These are phyloP conservation scores for Megastigmus dorsalis DNA, from an alignment of 2,888 invertebrate species.

Conservation along the genomic window DNA sequence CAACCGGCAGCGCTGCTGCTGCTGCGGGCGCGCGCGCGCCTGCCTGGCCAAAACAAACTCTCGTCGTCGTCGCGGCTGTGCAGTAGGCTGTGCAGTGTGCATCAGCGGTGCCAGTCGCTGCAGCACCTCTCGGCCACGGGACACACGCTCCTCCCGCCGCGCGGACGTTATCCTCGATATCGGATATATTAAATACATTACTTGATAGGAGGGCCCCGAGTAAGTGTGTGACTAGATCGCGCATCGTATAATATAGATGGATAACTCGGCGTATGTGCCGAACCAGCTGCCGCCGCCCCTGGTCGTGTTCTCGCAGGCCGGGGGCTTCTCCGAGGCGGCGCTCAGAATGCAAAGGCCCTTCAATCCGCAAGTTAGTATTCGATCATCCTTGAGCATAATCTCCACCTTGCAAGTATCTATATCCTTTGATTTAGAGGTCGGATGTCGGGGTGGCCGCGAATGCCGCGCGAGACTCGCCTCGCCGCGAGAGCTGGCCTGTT, in stretches of 20 bases:
- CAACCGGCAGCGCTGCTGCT: too few relatives aligned
- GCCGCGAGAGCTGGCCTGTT: too few relatives aligned
- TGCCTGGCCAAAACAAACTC: slow-evolving; percentile 11
- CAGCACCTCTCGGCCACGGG: background rate
- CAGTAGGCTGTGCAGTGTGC: too few relatives aligned
- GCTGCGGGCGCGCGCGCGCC: slow-evolving; percentile 42
- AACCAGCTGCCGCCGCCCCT: slow-evolving; percentile 84
- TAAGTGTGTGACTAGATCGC: background rate
- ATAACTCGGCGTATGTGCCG: slow-evolving; percentile 84
- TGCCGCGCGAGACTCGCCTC: too few relatives aligned
- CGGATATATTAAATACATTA: background rate
- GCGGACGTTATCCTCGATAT: too few relatives aligned
- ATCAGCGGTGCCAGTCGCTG: too few relatives aligned
- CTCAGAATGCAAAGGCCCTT: slow-evolving; percentile 85
- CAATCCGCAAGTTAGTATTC: slow-evolving; percentile 81
- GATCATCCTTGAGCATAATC: too few relatives aligned
- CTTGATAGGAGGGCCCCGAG: background rate
- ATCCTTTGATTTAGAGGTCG: too few relatives aligned
- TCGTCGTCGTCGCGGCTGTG: slow-evolving; percentile 10
- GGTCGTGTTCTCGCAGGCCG: slow-evolving; percentile 85
- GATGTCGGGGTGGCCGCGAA: too few relatives aligned
- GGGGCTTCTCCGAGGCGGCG: slow-evolving; percentile 84
- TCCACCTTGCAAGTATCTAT: too few relatives aligned
- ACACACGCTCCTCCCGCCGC: background rate
- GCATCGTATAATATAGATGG: slow-evolving; percentile 76